These are phyloP conservation scores for Neodiprion virginianus DNA, from an alignment of 1,140 invertebrate genomes.

Conservation along the genomic window DNA sequence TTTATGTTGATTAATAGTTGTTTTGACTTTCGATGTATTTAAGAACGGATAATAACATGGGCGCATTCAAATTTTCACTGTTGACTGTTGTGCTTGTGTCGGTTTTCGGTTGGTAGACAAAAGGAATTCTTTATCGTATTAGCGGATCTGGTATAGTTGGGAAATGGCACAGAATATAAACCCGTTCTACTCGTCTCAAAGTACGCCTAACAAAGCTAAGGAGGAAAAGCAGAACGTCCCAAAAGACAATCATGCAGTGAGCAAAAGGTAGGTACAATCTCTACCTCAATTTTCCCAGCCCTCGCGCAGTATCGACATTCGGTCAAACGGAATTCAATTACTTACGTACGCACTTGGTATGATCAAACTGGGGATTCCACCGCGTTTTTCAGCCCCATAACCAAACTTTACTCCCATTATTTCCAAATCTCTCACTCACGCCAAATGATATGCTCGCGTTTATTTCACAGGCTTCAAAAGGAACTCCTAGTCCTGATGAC, in stretches of 20 bases:
- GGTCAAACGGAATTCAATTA: neutral
- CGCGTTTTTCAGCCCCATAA: conserved; percentile 12
- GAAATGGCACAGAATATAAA: conserved; percentile 86
- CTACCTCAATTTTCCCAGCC: conserved; percentile 15
- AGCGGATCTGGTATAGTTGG: conserved; percentile 12
- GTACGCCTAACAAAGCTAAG: conserved; percentile 73
- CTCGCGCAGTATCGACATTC: neutral
- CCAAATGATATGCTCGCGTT: conserved; percentile 31
- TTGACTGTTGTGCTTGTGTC: conserved; percentile 44
- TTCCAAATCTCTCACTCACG: conserved; percentile 16
- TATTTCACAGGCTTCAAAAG: conserved; percentile 75
- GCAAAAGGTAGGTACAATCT: conserved; percentile 74
- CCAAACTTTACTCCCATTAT: conserved; percentile 14
- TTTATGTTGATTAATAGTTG: neutral
- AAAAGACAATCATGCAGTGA: conserved; percentile 85
- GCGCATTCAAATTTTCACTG: conserved; percentile 52
- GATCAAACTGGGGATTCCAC: conserved; percentile 20
- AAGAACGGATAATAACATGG: conserved; percentile 26
- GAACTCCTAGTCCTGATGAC: conserved; percentile 87
- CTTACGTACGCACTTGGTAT: neutral
- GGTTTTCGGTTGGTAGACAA: conserved; percentile 6
- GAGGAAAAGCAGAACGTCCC: conserved; percentile 74
- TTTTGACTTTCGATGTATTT: conserved; percentile 42
- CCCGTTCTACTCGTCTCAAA: conserved; percentile 73
- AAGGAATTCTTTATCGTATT: neutral